A percentile compares a stretch with the other conserved stretches of the same genome.
These are phyloP conservation scores for Drosophila auraria DNA, from an alignment of 1,140 invertebrate species.

Conservation along the genomic window DNA sequence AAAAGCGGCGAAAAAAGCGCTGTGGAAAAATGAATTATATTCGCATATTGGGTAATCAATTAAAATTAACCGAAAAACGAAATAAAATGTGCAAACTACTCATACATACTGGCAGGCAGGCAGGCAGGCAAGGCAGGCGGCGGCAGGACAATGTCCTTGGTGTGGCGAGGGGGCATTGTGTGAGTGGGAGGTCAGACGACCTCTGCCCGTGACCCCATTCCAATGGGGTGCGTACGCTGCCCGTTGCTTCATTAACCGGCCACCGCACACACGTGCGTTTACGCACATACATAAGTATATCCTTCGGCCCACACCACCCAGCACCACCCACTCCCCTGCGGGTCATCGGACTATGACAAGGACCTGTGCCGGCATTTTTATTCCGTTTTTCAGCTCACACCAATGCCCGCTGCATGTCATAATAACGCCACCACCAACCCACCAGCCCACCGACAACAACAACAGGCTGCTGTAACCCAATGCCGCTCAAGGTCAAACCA, in stretches of 20 bases:
- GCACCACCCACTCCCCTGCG: background rate
- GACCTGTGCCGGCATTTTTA: constrained; percentile 56
- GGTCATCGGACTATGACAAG: constrained; percentile 51
- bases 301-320: constrained; percentile 20
- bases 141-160: constrained; percentile 60
- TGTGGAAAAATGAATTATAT: constrained; percentile 59
- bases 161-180: background rate
- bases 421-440: constrained; percentile 39
- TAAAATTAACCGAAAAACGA: constrained; percentile 80
- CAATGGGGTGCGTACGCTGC: constrained; percentile 71
- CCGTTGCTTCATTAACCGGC: constrained; percentile 73
- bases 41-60: constrained; percentile 79
- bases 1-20: constrained; percentile 36
- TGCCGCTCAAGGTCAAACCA: constrained; percentile 81
- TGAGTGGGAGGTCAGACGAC: constrained; percentile 52
- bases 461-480: constrained; percentile 64
- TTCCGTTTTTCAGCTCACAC: constrained; percentile 60
- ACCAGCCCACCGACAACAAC: constrained; percentile 18
- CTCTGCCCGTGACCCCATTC: constrained; percentile 75
- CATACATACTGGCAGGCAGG: constrained; percentile 1
- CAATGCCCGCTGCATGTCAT: constrained; percentile 62
- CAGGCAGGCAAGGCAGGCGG: too few species aligned
- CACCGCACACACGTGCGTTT: constrained; percentile 44
- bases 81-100: constrained; percentile 62
- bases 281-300: constrained; percentile 53